These are phyloP conservation scores for Mesorhabditis belari DNA, from an alignment of 2,888 invertebrate genomes.

Conservation along the genomic window DNA sequence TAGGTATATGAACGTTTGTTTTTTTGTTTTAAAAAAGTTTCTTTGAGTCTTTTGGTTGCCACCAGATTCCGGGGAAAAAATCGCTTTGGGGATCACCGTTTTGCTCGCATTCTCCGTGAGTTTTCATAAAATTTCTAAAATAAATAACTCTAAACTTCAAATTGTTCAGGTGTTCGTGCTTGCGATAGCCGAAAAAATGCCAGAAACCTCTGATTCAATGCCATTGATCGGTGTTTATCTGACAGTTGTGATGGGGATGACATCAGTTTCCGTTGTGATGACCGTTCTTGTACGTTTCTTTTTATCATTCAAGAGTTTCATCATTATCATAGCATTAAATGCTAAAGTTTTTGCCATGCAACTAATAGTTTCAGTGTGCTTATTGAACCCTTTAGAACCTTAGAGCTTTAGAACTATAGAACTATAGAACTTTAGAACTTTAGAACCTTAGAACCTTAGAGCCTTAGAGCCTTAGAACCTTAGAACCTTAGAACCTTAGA, in stretches of 20 bases:
- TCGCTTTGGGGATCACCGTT: constrained; percentile 61
- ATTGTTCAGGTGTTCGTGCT: constrained; percentile 57
- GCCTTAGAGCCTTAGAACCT: no score
- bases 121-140: neutral
- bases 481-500: no score
- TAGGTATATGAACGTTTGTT: constrained; percentile 33
- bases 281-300: constrained; percentile 26
- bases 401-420: no score
- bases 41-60: constrained; percentile 30
- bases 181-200: constrained; percentile 62
- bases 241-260: constrained; percentile 62
- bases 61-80: constrained; percentile 55
- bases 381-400: no score
- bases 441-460: no score
- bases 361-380: constrained; percentile 38
- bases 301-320: no score
- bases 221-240: constrained; percentile 59
- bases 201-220: constrained; percentile 61
- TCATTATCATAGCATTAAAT: no score
- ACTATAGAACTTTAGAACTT: no score
- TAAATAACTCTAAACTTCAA: no score
- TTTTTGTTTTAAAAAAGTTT: neutral
- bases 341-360: constrained; percentile 57
- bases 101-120: constrained; percentile 60
- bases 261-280: constrained; percentile 59